Percentiles rank a stretch among this genome's conserved stretches.
Conservation (phyloP, 2,113 vertebrate species). For the Sphyrna mokarran region DNA sequence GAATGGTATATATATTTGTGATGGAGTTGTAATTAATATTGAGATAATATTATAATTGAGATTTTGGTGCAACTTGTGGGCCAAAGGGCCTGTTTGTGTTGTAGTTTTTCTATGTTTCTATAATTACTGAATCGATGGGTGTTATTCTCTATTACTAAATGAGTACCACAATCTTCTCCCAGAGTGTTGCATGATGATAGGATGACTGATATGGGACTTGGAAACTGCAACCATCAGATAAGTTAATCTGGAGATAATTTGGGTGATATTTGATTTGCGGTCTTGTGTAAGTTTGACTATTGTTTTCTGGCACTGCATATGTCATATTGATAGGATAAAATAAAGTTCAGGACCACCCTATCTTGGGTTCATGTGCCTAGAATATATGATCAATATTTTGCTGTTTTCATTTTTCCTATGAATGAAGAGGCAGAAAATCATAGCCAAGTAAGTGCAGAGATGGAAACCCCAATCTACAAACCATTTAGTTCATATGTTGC, state of each 20-base stretch:
- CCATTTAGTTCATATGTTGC: too few relatives aligned
- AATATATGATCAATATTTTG: neutral
- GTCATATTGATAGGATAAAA: neutral
- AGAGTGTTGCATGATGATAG: neutral
- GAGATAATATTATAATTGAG: too few relatives aligned
- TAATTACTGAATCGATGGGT: neutral
- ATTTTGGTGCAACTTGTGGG: too few relatives aligned
- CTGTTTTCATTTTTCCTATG: neutral
- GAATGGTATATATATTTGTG: neutral
- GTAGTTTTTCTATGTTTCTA: too few relatives aligned
- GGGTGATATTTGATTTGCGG: neutral
- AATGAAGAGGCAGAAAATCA: neutral
- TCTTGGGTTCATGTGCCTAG: neutral
- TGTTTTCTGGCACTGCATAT: neutral
- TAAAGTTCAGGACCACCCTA: neutral
- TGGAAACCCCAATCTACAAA: neutral
- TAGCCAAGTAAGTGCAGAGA: neutral
- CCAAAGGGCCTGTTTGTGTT: too few relatives aligned
- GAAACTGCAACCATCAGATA: neutral
- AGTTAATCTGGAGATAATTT: neutral
- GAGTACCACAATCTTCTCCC: neutral
- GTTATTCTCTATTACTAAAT: neutral
- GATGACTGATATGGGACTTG: neutral
- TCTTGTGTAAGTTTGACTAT: neutral
- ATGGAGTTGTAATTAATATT: slow-evolving; percentile 13